These are phyloP conservation scores for Cryptocheilus praepositus DNA, from an alignment of 2,888 invertebrate species.

Conservation along the genomic window DNA sequence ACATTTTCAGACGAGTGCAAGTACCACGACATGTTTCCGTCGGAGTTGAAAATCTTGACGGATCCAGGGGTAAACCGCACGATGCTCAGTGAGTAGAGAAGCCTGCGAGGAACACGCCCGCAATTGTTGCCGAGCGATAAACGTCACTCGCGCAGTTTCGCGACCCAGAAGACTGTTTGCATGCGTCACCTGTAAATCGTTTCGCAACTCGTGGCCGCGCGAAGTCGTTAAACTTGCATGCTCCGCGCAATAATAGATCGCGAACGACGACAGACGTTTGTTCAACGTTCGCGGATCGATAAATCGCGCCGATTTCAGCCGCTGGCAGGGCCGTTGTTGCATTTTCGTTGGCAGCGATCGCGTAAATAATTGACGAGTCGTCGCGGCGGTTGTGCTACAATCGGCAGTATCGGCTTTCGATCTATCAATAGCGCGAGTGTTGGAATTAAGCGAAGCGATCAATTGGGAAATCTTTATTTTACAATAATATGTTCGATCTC, in stretches of 20 bases:
- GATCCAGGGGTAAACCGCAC: constrained; percentile 77
- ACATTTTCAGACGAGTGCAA: constrained; percentile 77
- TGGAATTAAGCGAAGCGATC: too few relatives aligned
- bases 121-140: too few relatives aligned
- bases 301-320: too few relatives aligned
- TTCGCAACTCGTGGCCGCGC: too few relatives aligned
- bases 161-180: too few relatives aligned
- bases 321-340: neutral
- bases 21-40: constrained; percentile 80
- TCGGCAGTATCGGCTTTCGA: neutral
- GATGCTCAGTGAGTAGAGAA: constrained; percentile 76
- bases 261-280: neutral
- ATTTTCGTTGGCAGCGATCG: neutral
- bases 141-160: too few relatives aligned
- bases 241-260: too few relatives aligned
- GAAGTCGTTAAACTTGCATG: too few relatives aligned
- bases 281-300: neutral
- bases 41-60: constrained; percentile 75
- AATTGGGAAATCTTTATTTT: too few relatives aligned
- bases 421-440: neutral
- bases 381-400: neutral
- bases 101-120: too few relatives aligned
- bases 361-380: neutral
- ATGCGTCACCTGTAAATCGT: too few relatives aligned
- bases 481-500: too few relatives aligned